Evolutionary conservation across 2,113 vertebrate genomes (phyloP).

Genomic region (Helogale parvula): DNA sequence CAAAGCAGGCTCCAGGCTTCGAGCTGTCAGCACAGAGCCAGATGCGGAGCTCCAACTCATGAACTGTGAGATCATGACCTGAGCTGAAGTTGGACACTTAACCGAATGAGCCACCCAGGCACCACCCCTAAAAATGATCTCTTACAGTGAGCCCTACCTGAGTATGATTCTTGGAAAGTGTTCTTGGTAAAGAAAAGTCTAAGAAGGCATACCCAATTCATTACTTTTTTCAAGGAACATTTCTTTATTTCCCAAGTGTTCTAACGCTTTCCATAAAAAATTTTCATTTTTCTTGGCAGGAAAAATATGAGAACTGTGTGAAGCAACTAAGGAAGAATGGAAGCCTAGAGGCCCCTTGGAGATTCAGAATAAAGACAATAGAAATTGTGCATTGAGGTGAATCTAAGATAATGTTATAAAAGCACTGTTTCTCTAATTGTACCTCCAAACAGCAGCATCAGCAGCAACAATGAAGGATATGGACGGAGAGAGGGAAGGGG

Average conservation of each 20-base stretch:
- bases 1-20: too few relatives aligned
- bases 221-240: neutral
- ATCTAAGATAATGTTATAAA: neutral
- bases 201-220: neutral
- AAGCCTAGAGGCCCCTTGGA: neutral
- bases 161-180: neutral
- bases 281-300: slow-evolving; percentile 14
- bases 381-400: neutral
- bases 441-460: neutral
- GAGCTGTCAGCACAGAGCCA: too few relatives aligned
- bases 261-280: neutral
- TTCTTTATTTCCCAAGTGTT: slow-evolving; percentile 28
- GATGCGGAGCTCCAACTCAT: too few relatives aligned
- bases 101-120: too few relatives aligned
- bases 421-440: neutral
- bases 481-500: neutral
- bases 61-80: too few relatives aligned
- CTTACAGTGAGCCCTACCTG: neutral
- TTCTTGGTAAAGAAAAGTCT: slow-evolving; percentile 44
- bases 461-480: neutral
- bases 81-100: too few relatives aligned
- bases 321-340: neutral
- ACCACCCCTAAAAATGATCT: neutral
- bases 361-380: neutral
- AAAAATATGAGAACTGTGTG: neutral